A percentile compares a stretch with the other conserved stretches of the same genome.
phyloP scores from a whole-genome alignment of 2,888 invertebrate species.

The Bombylius major region DNA sequence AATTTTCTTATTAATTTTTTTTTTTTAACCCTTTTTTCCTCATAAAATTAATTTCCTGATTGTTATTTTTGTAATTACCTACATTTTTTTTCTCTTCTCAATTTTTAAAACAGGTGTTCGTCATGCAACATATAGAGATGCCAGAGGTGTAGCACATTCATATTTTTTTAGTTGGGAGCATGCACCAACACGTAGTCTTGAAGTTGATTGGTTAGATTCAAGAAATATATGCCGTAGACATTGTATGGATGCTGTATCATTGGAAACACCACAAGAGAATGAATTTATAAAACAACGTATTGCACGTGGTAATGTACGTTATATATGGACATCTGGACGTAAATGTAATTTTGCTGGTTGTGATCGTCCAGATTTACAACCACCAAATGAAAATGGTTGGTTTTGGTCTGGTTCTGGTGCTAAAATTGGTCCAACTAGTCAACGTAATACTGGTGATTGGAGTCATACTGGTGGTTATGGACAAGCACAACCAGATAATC shows the following conservation, averaged over 20 bases:
- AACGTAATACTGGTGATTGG: slow-evolving; percentile 84
- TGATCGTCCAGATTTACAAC: slow-evolving; percentile 67
- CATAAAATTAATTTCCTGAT: not conserved
- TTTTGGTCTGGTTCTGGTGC: slow-evolving; percentile 91
- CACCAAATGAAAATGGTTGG: slow-evolving; percentile 79
- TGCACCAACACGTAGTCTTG: slow-evolving; percentile 62
- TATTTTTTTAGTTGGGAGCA: slow-evolving; percentile 94
- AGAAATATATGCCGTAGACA: slow-evolving; percentile 83
- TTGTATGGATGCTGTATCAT: slow-evolving; percentile 86
- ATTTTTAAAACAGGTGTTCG: slow-evolving; percentile 55
- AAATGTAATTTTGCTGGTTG: slow-evolving; percentile 89
- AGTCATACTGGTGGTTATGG: slow-evolving; percentile 78
- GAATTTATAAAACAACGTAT: slow-evolving; percentile 82
- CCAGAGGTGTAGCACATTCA: slow-evolving; percentile 74
- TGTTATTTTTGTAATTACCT: too few relatives aligned
- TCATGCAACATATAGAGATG: slow-evolving; percentile 78
- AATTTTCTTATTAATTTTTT: not conserved
- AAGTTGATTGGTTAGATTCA: slow-evolving; percentile 84
- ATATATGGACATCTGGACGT: slow-evolving; percentile 85
- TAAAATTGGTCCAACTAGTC: slow-evolving; percentile 78
- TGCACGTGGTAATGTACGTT: slow-evolving; percentile 61
- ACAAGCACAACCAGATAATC: slow-evolving; percentile 78
- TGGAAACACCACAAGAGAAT: slow-evolving; percentile 83
- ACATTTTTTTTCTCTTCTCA: too few relatives aligned
- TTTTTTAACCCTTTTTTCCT: too few relatives aligned